These are phyloP conservation scores for Camelus dromedarius DNA, from an alignment of 2,113 vertebrate genomes.

Conservation along the genomic window DNA sequence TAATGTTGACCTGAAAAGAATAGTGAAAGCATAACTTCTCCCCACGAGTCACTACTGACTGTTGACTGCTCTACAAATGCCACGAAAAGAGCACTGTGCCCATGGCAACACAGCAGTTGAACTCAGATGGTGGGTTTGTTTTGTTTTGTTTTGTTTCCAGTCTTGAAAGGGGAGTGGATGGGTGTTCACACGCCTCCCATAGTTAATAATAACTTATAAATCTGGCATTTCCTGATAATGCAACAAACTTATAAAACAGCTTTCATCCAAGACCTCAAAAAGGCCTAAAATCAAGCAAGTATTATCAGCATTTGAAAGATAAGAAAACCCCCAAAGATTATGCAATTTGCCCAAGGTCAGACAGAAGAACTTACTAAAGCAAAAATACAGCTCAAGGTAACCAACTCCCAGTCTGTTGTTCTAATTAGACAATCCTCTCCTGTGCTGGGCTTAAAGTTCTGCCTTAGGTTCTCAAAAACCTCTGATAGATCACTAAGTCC, in stretches of 20 bases:
- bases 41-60: conserved; percentile 51
- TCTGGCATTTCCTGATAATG: conserved; percentile 77
- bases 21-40: conserved; percentile 45
- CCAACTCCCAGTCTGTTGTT: conserved; percentile 55
- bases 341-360: conserved; percentile 73
- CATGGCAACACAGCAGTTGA: conserved; percentile 69
- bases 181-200: neutral
- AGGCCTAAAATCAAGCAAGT: conserved; percentile 59
- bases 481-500: conserved; percentile 41
- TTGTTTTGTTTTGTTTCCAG: neutral
- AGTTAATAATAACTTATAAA: conserved; percentile 79
- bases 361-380: conserved; percentile 66
- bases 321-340: conserved; percentile 70
- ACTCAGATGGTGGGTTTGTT: neutral
- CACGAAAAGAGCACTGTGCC: conserved; percentile 52
- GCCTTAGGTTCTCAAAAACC: conserved; percentile 60
- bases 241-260: conserved; percentile 65
- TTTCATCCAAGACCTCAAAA: conserved; percentile 75
- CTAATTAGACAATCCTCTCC: conserved; percentile 69
- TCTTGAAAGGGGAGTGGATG: neutral
- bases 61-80: conserved; percentile 47
- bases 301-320: conserved; percentile 76
- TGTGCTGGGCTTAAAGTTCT: neutral
- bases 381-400: conserved; percentile 73
- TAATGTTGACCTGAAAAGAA: conserved; percentile 72